phyloP scores from a whole-genome alignment of 2,113 vertebrate genomes.

The Phainopepla nitens region DNA sequence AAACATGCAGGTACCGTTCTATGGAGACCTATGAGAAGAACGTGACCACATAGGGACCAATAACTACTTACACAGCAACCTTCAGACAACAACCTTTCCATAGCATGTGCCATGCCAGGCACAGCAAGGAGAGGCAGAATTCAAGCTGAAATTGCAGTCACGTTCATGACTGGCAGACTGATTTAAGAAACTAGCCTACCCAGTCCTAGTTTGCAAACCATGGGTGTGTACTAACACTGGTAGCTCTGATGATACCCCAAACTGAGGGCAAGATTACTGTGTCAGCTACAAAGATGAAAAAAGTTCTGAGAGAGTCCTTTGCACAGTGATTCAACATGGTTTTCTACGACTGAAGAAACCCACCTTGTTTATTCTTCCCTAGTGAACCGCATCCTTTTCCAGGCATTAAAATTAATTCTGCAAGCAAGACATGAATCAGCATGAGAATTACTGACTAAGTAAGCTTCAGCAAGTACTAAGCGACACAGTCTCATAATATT shows the following conservation, averaged over 20 bases:
- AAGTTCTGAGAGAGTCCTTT: neutral
- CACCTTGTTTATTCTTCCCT: neutral
- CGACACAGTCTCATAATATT: neutral
- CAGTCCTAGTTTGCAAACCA: neutral
- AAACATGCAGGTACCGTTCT: neutral
- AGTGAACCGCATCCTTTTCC: neutral
- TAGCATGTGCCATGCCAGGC: neutral
- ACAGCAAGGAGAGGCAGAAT: neutral
- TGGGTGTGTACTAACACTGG: neutral
- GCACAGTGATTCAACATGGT: neutral
- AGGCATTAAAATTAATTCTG: slow-evolving; percentile 13
- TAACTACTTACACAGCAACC: neutral
- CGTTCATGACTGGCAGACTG: neutral
- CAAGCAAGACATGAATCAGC: neutral
- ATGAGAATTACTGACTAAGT: neutral
- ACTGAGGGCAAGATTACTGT: neutral
- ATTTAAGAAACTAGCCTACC: neutral
- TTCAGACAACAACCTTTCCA: neutral
- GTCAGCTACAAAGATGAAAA: neutral
- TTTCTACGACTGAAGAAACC: neutral
- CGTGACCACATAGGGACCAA: neutral
- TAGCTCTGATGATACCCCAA: neutral
- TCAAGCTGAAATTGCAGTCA: neutral
- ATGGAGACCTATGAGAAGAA: neutral
- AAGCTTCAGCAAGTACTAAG: neutral